Base-by-base conservation (phyloP, 2,888 invertebrate species). In the Mycalesis mineus region DNA sequence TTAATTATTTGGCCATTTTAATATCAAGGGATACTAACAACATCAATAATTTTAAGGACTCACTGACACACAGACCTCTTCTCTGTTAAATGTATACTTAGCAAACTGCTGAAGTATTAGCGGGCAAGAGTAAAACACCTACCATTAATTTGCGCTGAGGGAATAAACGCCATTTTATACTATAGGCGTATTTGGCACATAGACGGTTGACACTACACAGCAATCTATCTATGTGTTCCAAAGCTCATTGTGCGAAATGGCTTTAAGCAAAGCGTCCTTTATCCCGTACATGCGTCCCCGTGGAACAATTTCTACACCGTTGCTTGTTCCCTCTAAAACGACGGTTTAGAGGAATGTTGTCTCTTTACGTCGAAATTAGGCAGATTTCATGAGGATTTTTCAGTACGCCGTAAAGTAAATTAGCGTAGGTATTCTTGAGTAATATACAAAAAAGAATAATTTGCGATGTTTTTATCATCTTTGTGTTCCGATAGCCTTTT, bases 241-340 rank as follows among this genome's bases (percentile, higher is more conserved):
- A 33, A 41, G 36, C 15, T 13, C 52, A 57, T 52, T 33, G 36
- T 40, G 47, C 36, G 28, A 17, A 47, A 47, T 52, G 14, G 52
- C 53, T 58, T 53, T 36, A 56, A 53, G 53, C 53, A 41, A 50
- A 41, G 28, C 22, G 36, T 48, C 40, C 48, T 47, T 37, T 58
- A 41, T 49, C 41, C n/a, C 42, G 42, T 41, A 36, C 48, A 11
- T 58, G 48, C 41, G 9, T 53, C 57, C 53, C 53, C 37, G 29
- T 13, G 53, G 57, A 53, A 22, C 15, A 13, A 42, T 58, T 48
- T 15, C 13, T 7, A 8, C 29, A 44, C 42, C 39, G 47, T 48
- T 53, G 53, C 13, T 53, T 37, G 47, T 47, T 31, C 29, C 7
- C 33, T 37, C 45, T 15, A 31, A 22, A 51, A 40, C n/a, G 1